Conservation (phyloP, 2,113 vertebrate species). For the Kobus ellipsiprymnus region DNA sequence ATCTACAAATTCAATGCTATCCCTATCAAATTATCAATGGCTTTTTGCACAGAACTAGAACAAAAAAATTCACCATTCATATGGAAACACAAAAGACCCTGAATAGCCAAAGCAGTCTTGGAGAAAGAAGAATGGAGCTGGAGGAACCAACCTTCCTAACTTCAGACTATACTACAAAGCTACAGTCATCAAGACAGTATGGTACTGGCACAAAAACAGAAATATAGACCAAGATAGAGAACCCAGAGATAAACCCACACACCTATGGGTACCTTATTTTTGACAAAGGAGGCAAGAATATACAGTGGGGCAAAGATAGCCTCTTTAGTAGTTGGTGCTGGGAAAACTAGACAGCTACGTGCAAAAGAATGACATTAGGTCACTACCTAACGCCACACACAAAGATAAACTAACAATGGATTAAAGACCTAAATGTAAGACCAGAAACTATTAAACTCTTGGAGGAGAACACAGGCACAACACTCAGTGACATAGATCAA, state of each 20-base stretch:
- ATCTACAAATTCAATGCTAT: neutral
- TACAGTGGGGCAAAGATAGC: neutral
- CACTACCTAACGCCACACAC: neutral
- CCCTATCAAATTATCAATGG: neutral
- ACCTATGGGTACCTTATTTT: neutral
- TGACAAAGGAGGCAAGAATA: neutral
- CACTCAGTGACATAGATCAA: neutral
- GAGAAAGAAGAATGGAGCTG: neutral
- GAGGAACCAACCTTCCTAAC: neutral
- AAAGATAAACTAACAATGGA: neutral
- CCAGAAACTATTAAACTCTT: neutral
- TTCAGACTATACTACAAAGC: neutral
- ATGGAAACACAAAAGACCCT: neutral
- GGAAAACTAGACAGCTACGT: neutral
- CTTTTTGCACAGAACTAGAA: neutral
- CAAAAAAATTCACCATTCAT: neutral
- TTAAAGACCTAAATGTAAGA: neutral
- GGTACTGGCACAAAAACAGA: neutral
- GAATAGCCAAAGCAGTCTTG: neutral
- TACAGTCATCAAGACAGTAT: neutral
- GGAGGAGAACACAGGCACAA: neutral
- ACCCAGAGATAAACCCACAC: neutral
- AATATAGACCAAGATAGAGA: neutral
- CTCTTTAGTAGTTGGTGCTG: neutral
- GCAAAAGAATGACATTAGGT: neutral